phyloP scores from a whole-genome alignment of 2,797 vertebrate species.

The Darevskia mixta region DNA sequence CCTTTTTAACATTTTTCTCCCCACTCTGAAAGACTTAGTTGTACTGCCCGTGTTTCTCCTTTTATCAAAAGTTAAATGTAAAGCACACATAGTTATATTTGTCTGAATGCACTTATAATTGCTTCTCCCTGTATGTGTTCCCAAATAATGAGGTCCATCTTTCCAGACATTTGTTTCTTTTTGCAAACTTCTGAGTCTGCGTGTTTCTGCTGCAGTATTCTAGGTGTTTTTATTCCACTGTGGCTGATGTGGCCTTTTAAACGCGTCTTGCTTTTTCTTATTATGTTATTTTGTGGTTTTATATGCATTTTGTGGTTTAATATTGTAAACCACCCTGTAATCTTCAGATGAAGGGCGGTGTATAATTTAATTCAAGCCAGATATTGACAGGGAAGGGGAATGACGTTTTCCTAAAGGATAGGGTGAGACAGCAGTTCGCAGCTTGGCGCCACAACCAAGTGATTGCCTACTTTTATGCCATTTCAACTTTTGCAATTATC shows the following conservation, averaged over 20 bases:
- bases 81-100: not conserved
- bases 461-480: not conserved
- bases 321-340: not conserved
- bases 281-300: not conserved
- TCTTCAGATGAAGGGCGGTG: not conserved
- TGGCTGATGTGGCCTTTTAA: no score
- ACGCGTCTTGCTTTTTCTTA: not conserved
- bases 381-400: not conserved
- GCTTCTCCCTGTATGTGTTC: not conserved
- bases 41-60: not conserved
- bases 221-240: not conserved
- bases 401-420: not conserved
- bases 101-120: not conserved
- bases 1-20: not conserved
- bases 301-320: not conserved
- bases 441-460: not conserved
- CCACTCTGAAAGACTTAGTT: not conserved
- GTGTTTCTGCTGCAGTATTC: not conserved
- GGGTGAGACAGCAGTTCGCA: no score
- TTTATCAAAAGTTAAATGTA: not conserved
- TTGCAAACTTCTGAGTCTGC: not conserved
- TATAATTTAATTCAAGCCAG: not conserved
- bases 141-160: not conserved
- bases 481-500: not conserved
- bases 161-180: not conserved